These are phyloP conservation scores for Stramonita haemastoma DNA, from an alignment of 2,888 invertebrate genomes.

Conservation along the genomic window DNA sequence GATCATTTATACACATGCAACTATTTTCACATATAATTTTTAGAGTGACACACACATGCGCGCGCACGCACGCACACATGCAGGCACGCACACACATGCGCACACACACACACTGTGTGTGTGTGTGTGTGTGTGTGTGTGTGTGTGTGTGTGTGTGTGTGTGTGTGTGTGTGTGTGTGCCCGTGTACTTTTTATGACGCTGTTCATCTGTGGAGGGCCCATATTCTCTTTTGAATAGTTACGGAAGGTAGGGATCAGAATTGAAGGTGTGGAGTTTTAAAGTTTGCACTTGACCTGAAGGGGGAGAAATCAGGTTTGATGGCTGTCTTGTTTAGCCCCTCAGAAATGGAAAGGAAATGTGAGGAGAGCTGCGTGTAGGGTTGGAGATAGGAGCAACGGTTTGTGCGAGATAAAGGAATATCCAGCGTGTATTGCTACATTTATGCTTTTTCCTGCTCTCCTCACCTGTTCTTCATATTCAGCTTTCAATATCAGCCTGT, in stretches of 20 bases:
- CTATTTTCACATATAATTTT: no score
- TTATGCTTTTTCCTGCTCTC: not conserved
- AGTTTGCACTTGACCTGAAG: not conserved
- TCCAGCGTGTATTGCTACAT: not conserved
- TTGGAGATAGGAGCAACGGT: not conserved
- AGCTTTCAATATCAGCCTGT: not conserved
- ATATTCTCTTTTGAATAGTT: no score
- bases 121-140: constrained; percentile 25
- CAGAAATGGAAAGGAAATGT: not conserved
- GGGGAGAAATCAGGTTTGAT: not conserved
- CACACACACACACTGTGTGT: constrained; percentile 17
- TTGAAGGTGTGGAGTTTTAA: not conserved
- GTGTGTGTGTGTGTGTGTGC: not conserved
- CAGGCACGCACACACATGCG: constrained; percentile 1
- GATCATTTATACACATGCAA: no score
- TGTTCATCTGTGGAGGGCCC: no score
- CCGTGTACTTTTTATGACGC: no score
- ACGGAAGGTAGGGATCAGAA: no score
- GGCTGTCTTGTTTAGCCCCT: not conserved
- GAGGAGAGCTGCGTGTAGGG: not conserved
- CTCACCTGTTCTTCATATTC: not conserved
- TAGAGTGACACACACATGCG: no score
- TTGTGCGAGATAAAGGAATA: not conserved
- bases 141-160: not conserved
- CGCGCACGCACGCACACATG: constrained; percentile 6